These are phyloP conservation scores for Caranx ignobilis DNA, from an alignment of 2,113 vertebrate species.

Conservation along the genomic window DNA sequence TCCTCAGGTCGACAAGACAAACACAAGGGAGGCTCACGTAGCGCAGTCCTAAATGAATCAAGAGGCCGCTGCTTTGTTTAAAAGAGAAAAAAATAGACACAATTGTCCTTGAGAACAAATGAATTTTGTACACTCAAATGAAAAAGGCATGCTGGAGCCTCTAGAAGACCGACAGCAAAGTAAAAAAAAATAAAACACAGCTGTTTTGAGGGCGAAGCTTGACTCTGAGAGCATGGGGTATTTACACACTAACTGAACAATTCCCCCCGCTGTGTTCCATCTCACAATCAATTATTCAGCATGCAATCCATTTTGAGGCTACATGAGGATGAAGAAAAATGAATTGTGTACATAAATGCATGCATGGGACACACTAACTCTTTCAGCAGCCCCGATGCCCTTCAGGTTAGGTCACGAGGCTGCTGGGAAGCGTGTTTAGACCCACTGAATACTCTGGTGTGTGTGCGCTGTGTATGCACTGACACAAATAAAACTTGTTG, in stretches of 20 bases:
- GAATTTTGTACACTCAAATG: background rate
- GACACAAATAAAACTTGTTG: constrained; percentile 34
- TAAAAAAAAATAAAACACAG: constrained; percentile 13
- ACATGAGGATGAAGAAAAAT: constrained; percentile 36
- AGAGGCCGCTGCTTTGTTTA: constrained; percentile 8
- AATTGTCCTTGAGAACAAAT: constrained; percentile 2
- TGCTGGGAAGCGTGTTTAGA: background rate
- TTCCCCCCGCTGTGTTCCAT: constrained; percentile 38
- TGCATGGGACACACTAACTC: constrained; percentile 67
- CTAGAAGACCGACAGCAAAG: background rate
- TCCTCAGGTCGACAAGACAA: constrained; percentile 33
- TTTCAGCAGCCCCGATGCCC: constrained; percentile 1
- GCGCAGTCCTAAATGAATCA: constrained; percentile 25
- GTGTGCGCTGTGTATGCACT: background rate
- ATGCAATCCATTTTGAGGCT: constrained; percentile 63
- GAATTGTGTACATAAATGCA: constrained; percentile 67
- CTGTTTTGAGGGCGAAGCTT: constrained; percentile 1
- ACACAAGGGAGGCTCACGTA: constrained; percentile 1
- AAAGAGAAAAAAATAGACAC: background rate
- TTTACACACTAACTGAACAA: constrained; percentile 57
- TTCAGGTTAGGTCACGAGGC: constrained; percentile 44
- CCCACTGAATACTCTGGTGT: constrained; percentile 10
- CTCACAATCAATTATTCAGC: constrained; percentile 77
- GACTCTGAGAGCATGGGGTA: constrained; percentile 9
- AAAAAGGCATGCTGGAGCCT: constrained; percentile 6